A percentile compares a stretch with the other conserved stretches of the same genome.
Evolutionary conservation across 2,797 vertebrate species (phyloP).

Genomic region (Pipistrellus nathusii): DNA sequence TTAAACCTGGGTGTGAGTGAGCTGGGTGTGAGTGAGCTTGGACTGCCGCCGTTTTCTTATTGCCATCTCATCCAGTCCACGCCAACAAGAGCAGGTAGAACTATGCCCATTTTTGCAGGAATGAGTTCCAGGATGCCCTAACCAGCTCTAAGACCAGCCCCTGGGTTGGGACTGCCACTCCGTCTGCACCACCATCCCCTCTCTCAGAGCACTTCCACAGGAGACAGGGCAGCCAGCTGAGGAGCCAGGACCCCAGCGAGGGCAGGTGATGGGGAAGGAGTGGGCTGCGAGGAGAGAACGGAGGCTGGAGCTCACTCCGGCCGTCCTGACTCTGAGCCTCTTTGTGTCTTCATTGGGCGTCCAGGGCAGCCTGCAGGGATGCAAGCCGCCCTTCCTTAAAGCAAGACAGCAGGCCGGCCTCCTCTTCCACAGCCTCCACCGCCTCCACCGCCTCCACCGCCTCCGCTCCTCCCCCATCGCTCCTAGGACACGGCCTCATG

Average conservation of each 20-base stretch:
- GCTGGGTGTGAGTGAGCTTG: not conserved
- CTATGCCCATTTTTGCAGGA: not conserved
- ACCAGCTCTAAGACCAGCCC: not conserved
- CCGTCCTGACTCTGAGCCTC: not conserved
- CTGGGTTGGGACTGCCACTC: not conserved
- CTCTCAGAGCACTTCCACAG: not conserved
- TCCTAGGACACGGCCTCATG: not conserved
- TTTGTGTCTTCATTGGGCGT: not conserved
- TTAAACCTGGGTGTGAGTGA: not conserved
- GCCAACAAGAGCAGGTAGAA: not conserved
- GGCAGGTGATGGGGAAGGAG: not conserved
- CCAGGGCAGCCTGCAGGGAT: not conserved
- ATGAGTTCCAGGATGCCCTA: not conserved
- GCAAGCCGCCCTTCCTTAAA: not conserved
- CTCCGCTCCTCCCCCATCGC: not conserved
- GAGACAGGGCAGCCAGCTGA: not conserved
- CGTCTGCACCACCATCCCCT: not conserved
- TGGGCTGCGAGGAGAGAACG: not conserved
- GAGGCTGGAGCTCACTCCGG: not conserved
- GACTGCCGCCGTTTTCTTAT: not conserved
- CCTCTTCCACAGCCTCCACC: not conserved
- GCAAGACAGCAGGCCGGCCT: not conserved
- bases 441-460: rapidly evolving
- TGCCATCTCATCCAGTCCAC: not conserved
- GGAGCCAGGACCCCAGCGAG: not conserved